A percentile compares a stretch with the other conserved stretches of the same genome.
phyloP scores from a whole-genome alignment of 2,113 vertebrate genomes.

The Xenus cinereus region DNA sequence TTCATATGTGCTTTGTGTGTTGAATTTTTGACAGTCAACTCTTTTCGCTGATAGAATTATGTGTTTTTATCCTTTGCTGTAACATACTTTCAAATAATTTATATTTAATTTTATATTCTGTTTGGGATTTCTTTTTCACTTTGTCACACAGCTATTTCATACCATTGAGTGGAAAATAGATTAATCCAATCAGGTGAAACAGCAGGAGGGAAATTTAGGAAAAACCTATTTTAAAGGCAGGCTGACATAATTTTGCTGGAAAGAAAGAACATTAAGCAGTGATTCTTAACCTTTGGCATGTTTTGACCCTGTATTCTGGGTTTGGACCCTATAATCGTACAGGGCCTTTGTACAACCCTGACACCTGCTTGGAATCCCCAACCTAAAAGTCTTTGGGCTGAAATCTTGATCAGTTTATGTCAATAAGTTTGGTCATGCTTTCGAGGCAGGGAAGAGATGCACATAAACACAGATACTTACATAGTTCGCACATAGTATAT shows the following conservation, averaged over 20 bases:
- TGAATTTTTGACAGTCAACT: slow-evolving; percentile 55
- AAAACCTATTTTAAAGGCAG: slow-evolving; percentile 14
- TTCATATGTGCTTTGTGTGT: slow-evolving; percentile 31
- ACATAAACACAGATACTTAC: rapidly evolving
- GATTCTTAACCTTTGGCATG: neutral
- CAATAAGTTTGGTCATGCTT: neutral
- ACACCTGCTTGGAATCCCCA: neutral
- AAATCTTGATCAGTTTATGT: neutral
- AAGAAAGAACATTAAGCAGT: neutral
- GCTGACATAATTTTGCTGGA: neutral
- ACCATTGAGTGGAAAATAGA: slow-evolving; percentile 38
- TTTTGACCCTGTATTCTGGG: neutral
- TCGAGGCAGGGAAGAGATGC: neutral
- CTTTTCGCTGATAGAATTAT: slow-evolving; percentile 44
- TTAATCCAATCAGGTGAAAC: slow-evolving; percentile 62
- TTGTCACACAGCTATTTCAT: slow-evolving; percentile 30
- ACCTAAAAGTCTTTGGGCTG: rapidly evolving
- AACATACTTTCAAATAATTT: slow-evolving; percentile 60
- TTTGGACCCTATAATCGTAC: neutral
- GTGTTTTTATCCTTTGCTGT: slow-evolving; percentile 44
- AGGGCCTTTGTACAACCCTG: neutral
- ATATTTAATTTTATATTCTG: slow-evolving; percentile 60
- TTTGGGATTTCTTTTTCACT: slow-evolving; percentile 53
- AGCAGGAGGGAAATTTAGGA: neutral
- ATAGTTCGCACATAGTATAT: neutral